phyloP scores from a whole-genome alignment of 2,797 vertebrate species.

The Poeciliopsis infans region DNA sequence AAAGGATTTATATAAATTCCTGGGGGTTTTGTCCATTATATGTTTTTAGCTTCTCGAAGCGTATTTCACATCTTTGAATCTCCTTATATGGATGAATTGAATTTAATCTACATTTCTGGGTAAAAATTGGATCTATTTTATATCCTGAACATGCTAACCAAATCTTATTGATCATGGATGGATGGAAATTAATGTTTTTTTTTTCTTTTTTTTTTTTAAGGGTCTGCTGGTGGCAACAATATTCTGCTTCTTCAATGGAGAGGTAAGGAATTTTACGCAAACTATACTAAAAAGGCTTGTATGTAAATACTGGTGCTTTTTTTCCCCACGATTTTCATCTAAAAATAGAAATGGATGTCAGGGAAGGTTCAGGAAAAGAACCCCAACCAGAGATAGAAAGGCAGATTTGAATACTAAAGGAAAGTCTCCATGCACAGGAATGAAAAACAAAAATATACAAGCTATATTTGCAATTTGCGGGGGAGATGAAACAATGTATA shows the following conservation, averaged over 20 bases:
- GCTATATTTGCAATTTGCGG: not conserved
- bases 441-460: not conserved
- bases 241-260: slow-evolving; percentile 98
- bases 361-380: not conserved
- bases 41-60: not conserved
- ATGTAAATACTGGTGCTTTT: not conserved
- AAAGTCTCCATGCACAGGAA: not conserved
- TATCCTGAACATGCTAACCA: too few relatives aligned
- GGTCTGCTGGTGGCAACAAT: slow-evolving; percentile 96
- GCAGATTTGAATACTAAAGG: not conserved
- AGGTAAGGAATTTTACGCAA: slow-evolving; percentile 80
- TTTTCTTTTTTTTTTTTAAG: slow-evolving; percentile 74
- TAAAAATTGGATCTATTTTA: not conserved
- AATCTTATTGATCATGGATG: not conserved
- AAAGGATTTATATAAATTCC: not conserved
- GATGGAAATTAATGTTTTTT: not conserved
- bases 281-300: not conserved
- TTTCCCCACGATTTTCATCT: not conserved
- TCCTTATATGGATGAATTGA: not conserved
- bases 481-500: not conserved
- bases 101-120: not conserved
- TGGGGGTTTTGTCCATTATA: not conserved
- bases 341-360: slow-evolving; percentile 2
- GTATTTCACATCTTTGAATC: not conserved
- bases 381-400: not conserved